Base-by-base conservation (phyloP, 2,113 vertebrate species). In the Alethe diademata region DNA sequence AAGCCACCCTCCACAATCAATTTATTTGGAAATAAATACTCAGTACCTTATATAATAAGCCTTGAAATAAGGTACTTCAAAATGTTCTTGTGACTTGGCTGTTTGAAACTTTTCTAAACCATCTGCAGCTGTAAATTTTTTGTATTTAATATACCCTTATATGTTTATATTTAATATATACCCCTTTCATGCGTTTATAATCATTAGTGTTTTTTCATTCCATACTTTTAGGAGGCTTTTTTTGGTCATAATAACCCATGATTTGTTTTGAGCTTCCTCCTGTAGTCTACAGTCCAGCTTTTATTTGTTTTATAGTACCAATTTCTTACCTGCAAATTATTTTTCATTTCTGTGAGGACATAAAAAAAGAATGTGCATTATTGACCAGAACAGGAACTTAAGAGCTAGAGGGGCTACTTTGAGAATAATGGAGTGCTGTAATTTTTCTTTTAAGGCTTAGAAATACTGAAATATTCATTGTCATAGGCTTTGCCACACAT, bases 291-390 rank as follows among this genome's bases (percentile, higher is more conserved):
- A 69, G 61, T 75, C 53, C 85, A 61, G n/a, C 20, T 96, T 94
- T 90, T 78, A 75, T 93, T 96, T 96, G 76, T 88, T 96, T 96
- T 97, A 97, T 79, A 91, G 70, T 88, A 95, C 38, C 61, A 91
- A 86, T 92, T 93, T 82, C 48, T 96, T 95, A 90, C 69, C 54
- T 96, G 90, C 48, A 97, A 97, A 97, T 97, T 97, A 96, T 92
- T 97, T 96, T 96, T 95, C 86, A 85, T 91, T 97, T 97, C 88
- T 92, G 54, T 74, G 66, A 95, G 90, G 82, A 85, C 31, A 14
- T 89, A 95, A 95, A 96, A 96, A 93, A 93, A 86, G 25, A 93
- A 97, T 35, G 92, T 73, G 71, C 56, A 86, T 93, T 97, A 97
- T 90, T 97, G 96, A 97, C 96, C 91, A 97, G 60, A 92, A 48